These are phyloP conservation scores for Syngnathus rostellatus DNA, from an alignment of 2,797 vertebrate species.

Conservation along the genomic window DNA sequence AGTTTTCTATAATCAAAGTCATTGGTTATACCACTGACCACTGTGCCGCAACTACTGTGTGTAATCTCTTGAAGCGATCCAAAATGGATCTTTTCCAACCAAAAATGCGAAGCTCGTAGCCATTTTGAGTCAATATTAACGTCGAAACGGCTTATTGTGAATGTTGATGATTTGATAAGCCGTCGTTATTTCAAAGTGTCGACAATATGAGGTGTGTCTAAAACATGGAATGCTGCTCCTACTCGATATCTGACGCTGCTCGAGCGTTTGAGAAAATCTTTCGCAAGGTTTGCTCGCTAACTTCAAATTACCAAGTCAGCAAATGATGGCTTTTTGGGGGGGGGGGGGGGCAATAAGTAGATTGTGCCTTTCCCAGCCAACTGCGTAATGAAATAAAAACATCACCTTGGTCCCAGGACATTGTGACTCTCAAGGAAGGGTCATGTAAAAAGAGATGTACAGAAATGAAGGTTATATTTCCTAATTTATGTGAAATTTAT, in stretches of 20 bases:
- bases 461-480: no score
- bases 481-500: no score
- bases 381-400: constrained; percentile 7
- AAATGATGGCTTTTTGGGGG: not conserved
- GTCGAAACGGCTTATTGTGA: not conserved
- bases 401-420: not conserved
- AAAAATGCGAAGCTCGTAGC: not conserved
- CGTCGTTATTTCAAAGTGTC: no score
- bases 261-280: not conserved
- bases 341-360: constrained; percentile 11
- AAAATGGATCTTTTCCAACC: not conserved
- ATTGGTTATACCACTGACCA: not conserved
- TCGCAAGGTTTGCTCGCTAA: not conserved
- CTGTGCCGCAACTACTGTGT: not conserved
- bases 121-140: not conserved
- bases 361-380: constrained; percentile 12
- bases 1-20: not conserved
- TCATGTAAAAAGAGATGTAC: no score
- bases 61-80: not conserved
- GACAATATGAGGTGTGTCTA: no score
- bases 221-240: not conserved
- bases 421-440: no score
- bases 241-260: not conserved
- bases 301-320: not conserved
- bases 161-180: not conserved